Evolutionary conservation across 2,888 invertebrate genomes (phyloP).

Genomic region (Yponomeuta malinellus): DNA sequence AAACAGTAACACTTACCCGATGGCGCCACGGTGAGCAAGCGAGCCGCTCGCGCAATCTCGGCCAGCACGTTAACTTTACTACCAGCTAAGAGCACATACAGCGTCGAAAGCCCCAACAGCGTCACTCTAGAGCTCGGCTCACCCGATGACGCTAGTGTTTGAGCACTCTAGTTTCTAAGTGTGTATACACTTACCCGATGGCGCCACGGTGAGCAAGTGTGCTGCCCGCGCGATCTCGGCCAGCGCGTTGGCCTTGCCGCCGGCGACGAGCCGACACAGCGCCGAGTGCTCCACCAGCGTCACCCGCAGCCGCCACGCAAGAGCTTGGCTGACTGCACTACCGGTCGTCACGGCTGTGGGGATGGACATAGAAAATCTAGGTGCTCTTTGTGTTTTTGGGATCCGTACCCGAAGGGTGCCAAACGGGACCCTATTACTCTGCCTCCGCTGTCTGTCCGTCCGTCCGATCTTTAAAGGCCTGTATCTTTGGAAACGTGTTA

Average conservation of each 20-base stretch:
- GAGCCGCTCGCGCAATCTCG: slow-evolving; percentile 76
- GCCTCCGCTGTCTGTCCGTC: too few relatives aligned
- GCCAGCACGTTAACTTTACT: slow-evolving; percentile 94
- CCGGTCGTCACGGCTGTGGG: slow-evolving; percentile 27
- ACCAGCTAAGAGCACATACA: slow-evolving; percentile 90
- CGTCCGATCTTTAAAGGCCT: too few relatives aligned
- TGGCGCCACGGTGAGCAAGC: slow-evolving; percentile 34
- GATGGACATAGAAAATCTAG: neutral
- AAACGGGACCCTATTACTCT: too few relatives aligned
- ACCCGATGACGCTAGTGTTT: slow-evolving; percentile 15
- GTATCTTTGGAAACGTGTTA: too few relatives aligned
- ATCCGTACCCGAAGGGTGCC: too few relatives aligned
- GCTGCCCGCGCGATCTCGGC: slow-evolving; percentile 79
- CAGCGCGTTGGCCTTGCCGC: slow-evolving; percentile 94
- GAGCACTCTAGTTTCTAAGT: too few relatives aligned
- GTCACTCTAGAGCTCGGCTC: slow-evolving; percentile 68
- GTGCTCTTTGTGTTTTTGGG: too few relatives aligned
- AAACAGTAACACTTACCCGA: too few relatives aligned
- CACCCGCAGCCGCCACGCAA: slow-evolving; percentile 92
- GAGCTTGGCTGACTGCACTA: slow-evolving; percentile 36
- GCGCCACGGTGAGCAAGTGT: slow-evolving; percentile 35
- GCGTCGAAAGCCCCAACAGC: slow-evolving; percentile 96
- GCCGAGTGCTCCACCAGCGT: slow-evolving; percentile 97
- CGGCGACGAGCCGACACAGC: slow-evolving; percentile 97
- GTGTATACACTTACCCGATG: too few relatives aligned